phyloP scores from a whole-genome alignment of 1,140 invertebrate genomes.

The Choristoneura fumiferana region DNA sequence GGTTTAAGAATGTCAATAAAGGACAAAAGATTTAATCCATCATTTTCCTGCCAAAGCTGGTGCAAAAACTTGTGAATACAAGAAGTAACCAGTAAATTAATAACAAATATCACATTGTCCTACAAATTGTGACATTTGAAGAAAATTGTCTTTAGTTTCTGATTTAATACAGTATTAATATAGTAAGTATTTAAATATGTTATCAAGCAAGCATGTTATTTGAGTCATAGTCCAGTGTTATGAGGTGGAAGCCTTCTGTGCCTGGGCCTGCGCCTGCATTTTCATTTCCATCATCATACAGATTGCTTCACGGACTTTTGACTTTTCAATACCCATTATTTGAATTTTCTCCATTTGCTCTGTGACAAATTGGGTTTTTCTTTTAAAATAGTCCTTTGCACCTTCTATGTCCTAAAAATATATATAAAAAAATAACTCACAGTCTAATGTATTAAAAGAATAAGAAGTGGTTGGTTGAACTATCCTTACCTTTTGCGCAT shows the following conservation, averaged over 20 bases:
- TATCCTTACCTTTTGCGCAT: constrained; percentile 89
- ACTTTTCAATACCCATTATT: constrained; percentile 90
- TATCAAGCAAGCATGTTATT: background rate
- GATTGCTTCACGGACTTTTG: constrained; percentile 89
- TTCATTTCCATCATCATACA: constrained; percentile 85
- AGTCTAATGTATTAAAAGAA: too few species aligned
- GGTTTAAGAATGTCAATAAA: too few species aligned
- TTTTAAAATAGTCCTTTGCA: constrained; percentile 94
- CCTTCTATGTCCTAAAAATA: constrained; percentile 84
- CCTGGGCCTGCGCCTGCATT: constrained; percentile 69
- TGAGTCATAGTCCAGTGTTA: constrained; percentile 44
- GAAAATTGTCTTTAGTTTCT: background rate
- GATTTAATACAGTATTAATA: constrained; percentile 11
- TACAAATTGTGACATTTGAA: background rate
- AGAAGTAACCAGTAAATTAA: too few species aligned
- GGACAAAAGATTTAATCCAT: too few species aligned
- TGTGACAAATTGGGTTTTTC: constrained; percentile 93
- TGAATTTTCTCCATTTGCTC: constrained; percentile 97
- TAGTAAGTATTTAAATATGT: constrained; percentile 7
- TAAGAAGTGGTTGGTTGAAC: constrained; percentile 1
- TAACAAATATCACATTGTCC: too few species aligned
- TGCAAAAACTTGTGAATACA: too few species aligned
- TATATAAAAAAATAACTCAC: constrained; percentile 22
- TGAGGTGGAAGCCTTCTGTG: constrained; percentile 58
- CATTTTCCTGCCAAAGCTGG: too few species aligned